phyloP scores from a whole-genome alignment of 2,113 vertebrate genomes.

The Megalops atlanticus region DNA sequence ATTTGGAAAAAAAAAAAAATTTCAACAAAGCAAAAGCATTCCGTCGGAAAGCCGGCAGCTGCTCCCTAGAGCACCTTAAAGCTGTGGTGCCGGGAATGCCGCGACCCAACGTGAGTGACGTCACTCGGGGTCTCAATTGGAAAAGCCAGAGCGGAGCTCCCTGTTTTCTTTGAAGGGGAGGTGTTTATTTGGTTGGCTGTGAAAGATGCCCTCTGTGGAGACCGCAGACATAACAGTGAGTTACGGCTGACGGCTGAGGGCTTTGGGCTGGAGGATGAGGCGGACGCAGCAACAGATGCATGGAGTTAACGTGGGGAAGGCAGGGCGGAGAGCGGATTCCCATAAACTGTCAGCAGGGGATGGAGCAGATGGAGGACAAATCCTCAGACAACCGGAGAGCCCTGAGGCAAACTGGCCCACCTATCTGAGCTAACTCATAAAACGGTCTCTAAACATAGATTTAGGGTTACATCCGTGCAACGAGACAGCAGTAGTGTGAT shows the following conservation, averaged over 20 bases:
- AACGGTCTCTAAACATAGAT: background rate
- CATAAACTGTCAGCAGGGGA: background rate
- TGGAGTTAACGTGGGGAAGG: background rate
- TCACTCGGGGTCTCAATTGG: slow-evolving; percentile 54
- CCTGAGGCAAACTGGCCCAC: background rate
- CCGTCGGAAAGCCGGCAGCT: background rate
- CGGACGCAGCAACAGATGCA: background rate
- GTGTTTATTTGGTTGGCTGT: slow-evolving; percentile 31
- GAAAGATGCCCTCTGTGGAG: slow-evolving; percentile 27
- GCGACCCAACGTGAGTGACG: slow-evolving; percentile 61
- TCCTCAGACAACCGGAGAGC: background rate
- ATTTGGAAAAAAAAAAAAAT: background rate
- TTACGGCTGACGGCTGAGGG: background rate
- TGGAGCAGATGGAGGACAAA: too few relatives aligned
- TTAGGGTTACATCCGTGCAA: background rate
- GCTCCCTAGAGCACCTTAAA: background rate
- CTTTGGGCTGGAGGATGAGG: background rate
- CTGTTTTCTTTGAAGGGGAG: slow-evolving; percentile 40
- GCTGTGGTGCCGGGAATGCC: slow-evolving; percentile 53
- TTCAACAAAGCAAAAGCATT: background rate
- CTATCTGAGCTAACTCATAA: background rate
- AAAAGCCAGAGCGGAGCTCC: slow-evolving; percentile 43
- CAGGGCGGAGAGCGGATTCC: background rate
- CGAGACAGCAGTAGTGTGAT: background rate
- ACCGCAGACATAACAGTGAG: background rate